Evolutionary conservation across 2,888 invertebrate species (phyloP).

Genomic region (Synanthedon andrenaeformis): DNA sequence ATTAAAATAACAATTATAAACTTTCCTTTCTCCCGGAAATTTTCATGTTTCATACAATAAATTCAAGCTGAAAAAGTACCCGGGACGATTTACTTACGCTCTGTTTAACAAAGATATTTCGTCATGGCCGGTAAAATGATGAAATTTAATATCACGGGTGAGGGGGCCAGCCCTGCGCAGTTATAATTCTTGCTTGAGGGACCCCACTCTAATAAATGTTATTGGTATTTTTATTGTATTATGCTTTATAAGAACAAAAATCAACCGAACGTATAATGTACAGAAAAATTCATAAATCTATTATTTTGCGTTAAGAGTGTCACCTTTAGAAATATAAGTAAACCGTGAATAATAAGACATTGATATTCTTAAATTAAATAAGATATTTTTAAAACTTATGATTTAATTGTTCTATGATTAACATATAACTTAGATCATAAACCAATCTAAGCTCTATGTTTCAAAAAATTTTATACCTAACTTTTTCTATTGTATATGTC

Average conservation of each 20-base stretch:
- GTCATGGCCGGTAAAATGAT: constrained; percentile 35
- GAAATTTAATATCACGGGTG: constrained; percentile 48
- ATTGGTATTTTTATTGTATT: constrained; percentile 29
- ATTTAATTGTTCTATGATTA: too few relatives aligned
- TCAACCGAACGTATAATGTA: neutral
- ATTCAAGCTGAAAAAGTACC: constrained; percentile 31
- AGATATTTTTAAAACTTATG: too few relatives aligned
- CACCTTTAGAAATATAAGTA: too few relatives aligned
- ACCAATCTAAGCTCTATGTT: too few relatives aligned
- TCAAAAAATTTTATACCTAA: too few relatives aligned
- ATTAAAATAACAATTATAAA: too few relatives aligned
- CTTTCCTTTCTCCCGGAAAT: neutral
- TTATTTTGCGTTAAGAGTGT: too few relatives aligned
- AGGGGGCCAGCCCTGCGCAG: constrained; percentile 13
- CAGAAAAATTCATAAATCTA: too few relatives aligned
- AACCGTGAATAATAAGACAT: too few relatives aligned
- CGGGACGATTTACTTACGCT: constrained; percentile 25
- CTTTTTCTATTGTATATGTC: too few relatives aligned
- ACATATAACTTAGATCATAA: too few relatives aligned
- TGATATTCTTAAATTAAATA: too few relatives aligned
- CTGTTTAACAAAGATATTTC: constrained; percentile 50
- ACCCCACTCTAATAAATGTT: constrained; percentile 26
- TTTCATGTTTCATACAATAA: constrained; percentile 15
- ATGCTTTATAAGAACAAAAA: neutral
- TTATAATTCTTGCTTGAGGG: constrained; percentile 31